Base-by-base conservation (phyloP, 2,888 invertebrate species). In the Caradrina clavipalpis region DNA sequence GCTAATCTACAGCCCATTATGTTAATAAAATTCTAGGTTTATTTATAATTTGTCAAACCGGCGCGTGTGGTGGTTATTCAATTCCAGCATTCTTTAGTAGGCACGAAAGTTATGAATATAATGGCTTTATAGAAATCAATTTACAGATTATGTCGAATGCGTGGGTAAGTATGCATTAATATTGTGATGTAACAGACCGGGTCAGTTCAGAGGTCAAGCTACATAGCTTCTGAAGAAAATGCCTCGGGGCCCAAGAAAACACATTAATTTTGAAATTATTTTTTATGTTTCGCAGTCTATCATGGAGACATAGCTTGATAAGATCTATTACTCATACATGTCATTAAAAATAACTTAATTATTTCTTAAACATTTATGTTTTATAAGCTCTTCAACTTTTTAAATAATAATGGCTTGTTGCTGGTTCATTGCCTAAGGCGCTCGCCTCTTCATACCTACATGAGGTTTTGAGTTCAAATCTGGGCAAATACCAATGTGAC, bases 111-210 rank as follows among this genome's bases (percentile, higher is more conserved):
- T 31, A 71, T 35, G 31, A 50, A 55, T 55, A 56, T 11, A 42
- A 55, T 22, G 49, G 47, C 22, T 54, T 54, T 39, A 35, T 59
- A 17, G n/a, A 47, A 69, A 47, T 39, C 15, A n/a, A 26, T 21
- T 42, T 26, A 65, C 11, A 11, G 47, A 47, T 42, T 39, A 22
- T 69, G n/a, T 39, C n/a, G n/a, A 22, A n/a, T 22, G 22, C 22
- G 31, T 64, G 21, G 26, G 4, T 39, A n/a, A n/a, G 8, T 19
- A 21, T 31, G 8, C n/a, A 73, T 73, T 60, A 39, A 73, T 74
- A 68, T 74, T 45, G 22, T 73, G 31, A 75, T 47, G 58, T 69
- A 75, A 73, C 26, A n/a, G 50, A 35, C n/a, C 21, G 61, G 58
- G 59, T 21, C 39, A 15, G 61, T 22, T 69, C 53, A 61, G 15